phyloP scores from a whole-genome alignment of 2,888 invertebrate species.

The Hirtodrosophila alboralis region DNA sequence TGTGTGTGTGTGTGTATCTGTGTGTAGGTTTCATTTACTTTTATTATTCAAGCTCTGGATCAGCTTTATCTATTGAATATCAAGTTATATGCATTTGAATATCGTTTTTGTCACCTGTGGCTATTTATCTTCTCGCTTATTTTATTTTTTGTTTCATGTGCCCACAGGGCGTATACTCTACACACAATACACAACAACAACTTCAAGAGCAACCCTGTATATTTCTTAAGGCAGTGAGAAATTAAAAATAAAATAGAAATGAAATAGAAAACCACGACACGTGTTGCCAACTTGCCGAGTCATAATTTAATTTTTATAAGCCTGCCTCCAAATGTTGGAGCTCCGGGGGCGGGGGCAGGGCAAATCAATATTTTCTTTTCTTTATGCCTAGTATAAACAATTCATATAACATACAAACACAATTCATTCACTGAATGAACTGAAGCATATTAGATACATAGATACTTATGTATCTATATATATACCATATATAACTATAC shows the following conservation, averaged over 20 bases:
- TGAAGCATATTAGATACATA: slow-evolving; percentile 41
- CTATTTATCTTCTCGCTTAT: slow-evolving; percentile 59
- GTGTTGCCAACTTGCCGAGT: slow-evolving; percentile 71
- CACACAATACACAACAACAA: slow-evolving; percentile 4
- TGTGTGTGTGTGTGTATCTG: slow-evolving; percentile 15
- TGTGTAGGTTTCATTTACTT: slow-evolving; percentile 69
- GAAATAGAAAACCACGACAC: slow-evolving; percentile 68
- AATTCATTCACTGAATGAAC: slow-evolving; percentile 47
- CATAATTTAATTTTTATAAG: slow-evolving; percentile 75
- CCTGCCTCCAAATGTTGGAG: slow-evolving; percentile 39
- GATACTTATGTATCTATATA: slow-evolving; percentile 16
- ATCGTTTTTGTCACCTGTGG: slow-evolving; percentile 74
- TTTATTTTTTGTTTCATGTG: slow-evolving; percentile 40
- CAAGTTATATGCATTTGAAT: slow-evolving; percentile 78
- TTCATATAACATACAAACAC: neutral
- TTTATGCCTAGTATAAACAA: slow-evolving; percentile 8
- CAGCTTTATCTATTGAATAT: slow-evolving; percentile 76
- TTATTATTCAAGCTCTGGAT: slow-evolving; percentile 59
- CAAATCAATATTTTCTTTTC: slow-evolving; percentile 18
- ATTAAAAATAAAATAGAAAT: too few species aligned
- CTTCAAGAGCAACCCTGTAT: slow-evolving; percentile 21
- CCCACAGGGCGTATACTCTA: slow-evolving; percentile 60
- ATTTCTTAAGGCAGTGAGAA: slow-evolving; percentile 12
- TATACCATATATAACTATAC: neutral
- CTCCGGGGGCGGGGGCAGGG: neutral